Percentiles rank a stretch among this genome's conserved stretches.
Evolutionary conservation across 2,113 vertebrate genomes (phyloP).

Genomic region (Zapus hudsonius): DNA sequence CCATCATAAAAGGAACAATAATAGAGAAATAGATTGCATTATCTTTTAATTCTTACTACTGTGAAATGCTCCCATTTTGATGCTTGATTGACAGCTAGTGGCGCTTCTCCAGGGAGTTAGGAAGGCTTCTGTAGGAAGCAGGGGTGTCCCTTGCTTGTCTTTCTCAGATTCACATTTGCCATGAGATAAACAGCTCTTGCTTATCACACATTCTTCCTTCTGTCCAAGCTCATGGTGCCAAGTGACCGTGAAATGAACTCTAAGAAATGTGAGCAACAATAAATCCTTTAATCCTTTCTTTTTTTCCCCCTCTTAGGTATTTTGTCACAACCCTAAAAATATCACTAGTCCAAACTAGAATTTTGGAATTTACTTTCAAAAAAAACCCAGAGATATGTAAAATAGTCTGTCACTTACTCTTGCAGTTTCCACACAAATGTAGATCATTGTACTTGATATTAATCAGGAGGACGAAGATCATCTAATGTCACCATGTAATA

Average conservation of each 20-base stretch:
- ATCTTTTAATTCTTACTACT: not conserved
- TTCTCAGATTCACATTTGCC: not conserved
- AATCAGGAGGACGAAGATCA: not conserved
- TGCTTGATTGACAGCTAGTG: not conserved
- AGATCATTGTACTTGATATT: too few species aligned
- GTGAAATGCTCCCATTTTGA: not conserved
- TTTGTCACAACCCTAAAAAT: not conserved
- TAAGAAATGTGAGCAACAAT: too few species aligned
- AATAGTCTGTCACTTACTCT: not conserved
- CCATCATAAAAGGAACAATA: not conserved
- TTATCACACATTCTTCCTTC: not conserved
- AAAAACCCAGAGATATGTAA: not conserved
- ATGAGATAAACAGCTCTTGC: not conserved
- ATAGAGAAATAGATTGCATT: not conserved
- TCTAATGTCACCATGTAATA: not conserved
- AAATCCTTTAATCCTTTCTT: too few species aligned
- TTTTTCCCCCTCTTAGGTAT: not conserved
- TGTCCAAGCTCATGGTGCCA: not conserved
- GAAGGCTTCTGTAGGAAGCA: not conserved
- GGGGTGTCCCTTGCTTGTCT: not conserved
- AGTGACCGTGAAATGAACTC: not conserved
- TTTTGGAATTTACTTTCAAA: not conserved
- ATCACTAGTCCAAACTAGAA: not conserved
- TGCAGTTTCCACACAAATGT: not conserved
- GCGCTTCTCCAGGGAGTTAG: not conserved